Percentiles rank a stretch among this genome's conserved stretches.
These are phyloP conservation scores for Scolopax mira DNA, from an alignment of 2,113 vertebrate genomes.

Conservation along the genomic window DNA sequence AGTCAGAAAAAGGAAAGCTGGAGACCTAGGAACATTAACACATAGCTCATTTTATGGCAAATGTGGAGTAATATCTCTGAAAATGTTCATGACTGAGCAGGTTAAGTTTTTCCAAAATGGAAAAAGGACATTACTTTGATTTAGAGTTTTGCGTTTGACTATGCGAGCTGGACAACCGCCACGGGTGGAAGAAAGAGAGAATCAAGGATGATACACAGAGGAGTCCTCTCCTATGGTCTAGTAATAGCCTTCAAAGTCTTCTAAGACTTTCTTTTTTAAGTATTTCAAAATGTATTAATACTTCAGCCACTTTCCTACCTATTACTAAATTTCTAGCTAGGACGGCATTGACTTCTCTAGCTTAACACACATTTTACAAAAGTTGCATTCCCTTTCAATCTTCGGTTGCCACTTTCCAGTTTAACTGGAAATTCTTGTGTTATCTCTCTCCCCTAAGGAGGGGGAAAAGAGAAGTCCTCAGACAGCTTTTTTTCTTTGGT, in stretches of 20 bases:
- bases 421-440: neutral
- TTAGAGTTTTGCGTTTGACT: neutral
- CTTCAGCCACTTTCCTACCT: neutral
- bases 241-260: neutral
- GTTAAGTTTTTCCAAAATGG: neutral
- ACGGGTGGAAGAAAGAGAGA: neutral
- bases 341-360: neutral
- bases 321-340: neutral
- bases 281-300: neutral
- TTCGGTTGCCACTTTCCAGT: neutral
- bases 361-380: neutral
- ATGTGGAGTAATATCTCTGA: neutral
- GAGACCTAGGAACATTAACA: neutral
- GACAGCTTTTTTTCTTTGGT: neutral
- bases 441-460: neutral
- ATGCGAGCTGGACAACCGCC: neutral
- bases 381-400: neutral
- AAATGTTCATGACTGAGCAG: neutral
- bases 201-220: neutral
- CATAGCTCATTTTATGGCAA: neutral
- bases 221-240: neutral
- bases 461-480: neutral
- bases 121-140: neutral
- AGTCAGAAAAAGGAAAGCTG: neutral
- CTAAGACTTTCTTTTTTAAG: neutral